Evolutionary conservation across 2,113 vertebrate species (phyloP), one percentile per base, ranked within the genome.

Genomic region (Clupea harengus): DNA sequence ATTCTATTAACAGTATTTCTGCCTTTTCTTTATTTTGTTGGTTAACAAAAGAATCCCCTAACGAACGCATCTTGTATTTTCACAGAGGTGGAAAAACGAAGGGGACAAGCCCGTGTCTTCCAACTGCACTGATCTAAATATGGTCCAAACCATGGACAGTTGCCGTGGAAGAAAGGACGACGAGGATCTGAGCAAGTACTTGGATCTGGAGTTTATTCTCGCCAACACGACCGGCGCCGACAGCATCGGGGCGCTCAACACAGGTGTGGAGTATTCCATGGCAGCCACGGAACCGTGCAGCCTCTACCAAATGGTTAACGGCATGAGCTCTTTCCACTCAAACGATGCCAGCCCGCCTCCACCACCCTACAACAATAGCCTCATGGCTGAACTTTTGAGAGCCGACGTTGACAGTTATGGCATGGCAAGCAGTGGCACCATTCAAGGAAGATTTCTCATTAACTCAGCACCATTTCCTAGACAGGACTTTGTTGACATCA

Each of bases 171-270:
- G 92, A 89, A 95, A 93, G 72, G 96, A 96, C 52, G 97, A 98
- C 83, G 97, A 99, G 52, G 97, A 99, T 85, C 95, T 99, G 84
- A 96, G 96, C 91, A 93, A 93, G 45, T 95, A 94, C 85, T 95
- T 95, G 84, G 98, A 99, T 86, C 90, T 99, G 92, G 98, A 99
- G 91, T 97, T 99, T 95, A 97, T 99, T 90, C 95, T 99, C 57
- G 94, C 97, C 39, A 94, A 96, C 92, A 94, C 91, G 20, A 94
- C 95, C 87, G 94, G 95, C 54, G 92, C 94, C 28, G 72, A 28
- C 2, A 44, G 28, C 25, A 96, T 60, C 6, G 54, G 54, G 18
- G 18, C 54, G 18, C 54, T 60, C 54, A 22, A 20, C 54, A 60
- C 54, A 60, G 54, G 54, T 60, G 54, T 20, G 54, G 54, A 60